Evolutionary conservation across 2,113 vertebrate genomes (phyloP).

Genomic region (Nesoenas mayeri): DNA sequence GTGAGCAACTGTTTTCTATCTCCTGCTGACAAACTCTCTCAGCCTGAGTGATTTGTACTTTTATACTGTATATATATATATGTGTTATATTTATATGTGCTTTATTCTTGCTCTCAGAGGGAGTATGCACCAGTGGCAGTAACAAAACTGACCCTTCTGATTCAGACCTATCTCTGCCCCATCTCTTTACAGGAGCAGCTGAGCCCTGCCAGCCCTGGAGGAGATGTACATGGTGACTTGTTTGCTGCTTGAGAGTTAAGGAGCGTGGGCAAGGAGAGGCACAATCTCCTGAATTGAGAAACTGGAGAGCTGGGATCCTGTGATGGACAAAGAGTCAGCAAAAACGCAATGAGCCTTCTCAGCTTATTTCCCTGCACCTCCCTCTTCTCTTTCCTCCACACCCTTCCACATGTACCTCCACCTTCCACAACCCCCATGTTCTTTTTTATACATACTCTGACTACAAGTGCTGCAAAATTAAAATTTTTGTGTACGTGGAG

Average conservation of each 20-base stretch:
- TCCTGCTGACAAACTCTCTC: neutral
- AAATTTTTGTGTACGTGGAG: neutral
- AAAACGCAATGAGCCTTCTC: neutral
- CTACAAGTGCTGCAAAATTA: neutral
- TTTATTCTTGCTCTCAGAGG: neutral
- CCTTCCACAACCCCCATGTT: neutral
- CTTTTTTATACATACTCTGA: neutral
- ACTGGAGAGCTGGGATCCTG: neutral
- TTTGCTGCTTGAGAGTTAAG: neutral
- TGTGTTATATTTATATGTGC: fast-evolving
- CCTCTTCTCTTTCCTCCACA: neutral
- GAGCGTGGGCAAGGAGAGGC: neutral
- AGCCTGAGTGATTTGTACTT: neutral
- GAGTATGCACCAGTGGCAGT: fast-evolving
- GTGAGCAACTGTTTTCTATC: neutral
- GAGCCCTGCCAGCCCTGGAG: neutral
- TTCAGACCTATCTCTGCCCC: neutral
- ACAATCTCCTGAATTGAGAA: neutral
- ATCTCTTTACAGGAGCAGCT: neutral
- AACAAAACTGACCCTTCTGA: neutral
- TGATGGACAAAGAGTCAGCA: neutral
- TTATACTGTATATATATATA: neutral
- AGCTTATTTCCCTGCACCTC: neutral
- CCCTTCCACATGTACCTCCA: neutral
- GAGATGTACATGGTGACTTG: neutral